A percentile compares a stretch with the other conserved stretches of the same genome.
Evolutionary conservation across 2,888 invertebrate genomes (phyloP).

Genomic region (Agrotis segetum): DNA sequence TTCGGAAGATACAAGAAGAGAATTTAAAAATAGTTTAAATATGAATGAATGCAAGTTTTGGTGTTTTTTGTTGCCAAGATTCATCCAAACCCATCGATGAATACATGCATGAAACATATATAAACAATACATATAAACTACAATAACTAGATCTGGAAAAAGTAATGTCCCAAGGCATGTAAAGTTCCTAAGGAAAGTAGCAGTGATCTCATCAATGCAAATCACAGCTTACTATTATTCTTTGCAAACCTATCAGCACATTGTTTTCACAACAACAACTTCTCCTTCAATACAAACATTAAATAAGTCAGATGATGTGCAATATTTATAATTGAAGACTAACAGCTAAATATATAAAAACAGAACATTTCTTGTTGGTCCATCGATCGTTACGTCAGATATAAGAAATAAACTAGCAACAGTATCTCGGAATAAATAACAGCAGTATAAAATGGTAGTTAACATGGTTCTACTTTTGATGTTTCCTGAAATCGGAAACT

Average conservation of each 20-base stretch:
- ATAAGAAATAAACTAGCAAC: constrained; percentile 41
- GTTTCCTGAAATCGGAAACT: constrained; percentile 43
- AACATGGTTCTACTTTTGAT: constrained; percentile 43
- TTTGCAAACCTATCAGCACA: constrained; percentile 26
- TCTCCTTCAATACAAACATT: constrained; percentile 23
- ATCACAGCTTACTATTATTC: constrained; percentile 16
- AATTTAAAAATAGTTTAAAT: neutral
- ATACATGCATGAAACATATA: neutral
- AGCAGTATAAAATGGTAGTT: constrained; percentile 41
- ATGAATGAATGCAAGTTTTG: neutral
- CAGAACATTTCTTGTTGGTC: constrained; percentile 9
- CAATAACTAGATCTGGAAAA: neutral
- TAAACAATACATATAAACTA: neutral
- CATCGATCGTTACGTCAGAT: constrained; percentile 22
- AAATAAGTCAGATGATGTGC: constrained; percentile 26
- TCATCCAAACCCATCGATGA: neutral
- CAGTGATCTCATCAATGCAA: constrained; percentile 30
- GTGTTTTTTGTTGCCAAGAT: neutral
- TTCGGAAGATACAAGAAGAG: too few species aligned
- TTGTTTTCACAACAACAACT: constrained; percentile 28
- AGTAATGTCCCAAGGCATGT: neutral
- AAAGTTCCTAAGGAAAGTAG: constrained; percentile 8
- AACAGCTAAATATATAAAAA: constrained; percentile 34
- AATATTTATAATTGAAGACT: constrained; percentile 36
- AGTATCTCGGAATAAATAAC: constrained; percentile 44